These are phyloP conservation scores for Zaprionus lachaisei DNA, from an alignment of 1,140 invertebrate genomes.

Conservation along the genomic window DNA sequence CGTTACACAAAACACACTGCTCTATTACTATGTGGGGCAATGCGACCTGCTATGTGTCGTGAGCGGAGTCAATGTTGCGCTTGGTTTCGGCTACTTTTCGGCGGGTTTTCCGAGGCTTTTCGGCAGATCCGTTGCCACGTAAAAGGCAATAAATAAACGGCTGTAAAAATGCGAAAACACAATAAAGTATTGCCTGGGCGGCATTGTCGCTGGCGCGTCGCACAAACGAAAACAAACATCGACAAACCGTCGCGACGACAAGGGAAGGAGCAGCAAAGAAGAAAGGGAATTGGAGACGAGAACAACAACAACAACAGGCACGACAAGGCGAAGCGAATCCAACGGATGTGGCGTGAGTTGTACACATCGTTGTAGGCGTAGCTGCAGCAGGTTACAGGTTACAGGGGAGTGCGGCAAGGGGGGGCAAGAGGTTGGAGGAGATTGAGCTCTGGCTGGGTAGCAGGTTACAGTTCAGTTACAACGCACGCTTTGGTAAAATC, in stretches of 20 bases:
- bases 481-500: slow-evolving; percentile 58
- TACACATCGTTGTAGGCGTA: slow-evolving; percentile 69
- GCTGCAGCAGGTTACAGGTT: slow-evolving; percentile 27
- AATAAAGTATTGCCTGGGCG: slow-evolving; percentile 72
- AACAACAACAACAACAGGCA: slow-evolving; percentile 44
- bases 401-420: neutral
- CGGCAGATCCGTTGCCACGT: slow-evolving; percentile 57
- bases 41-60: slow-evolving; percentile 40
- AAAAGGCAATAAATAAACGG: slow-evolving; percentile 80
- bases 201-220: slow-evolving; percentile 37
- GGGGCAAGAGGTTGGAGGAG: neutral
- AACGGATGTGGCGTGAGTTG: slow-evolving; percentile 74
- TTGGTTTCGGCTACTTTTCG: slow-evolving; percentile 28
- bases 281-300: neutral
- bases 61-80: slow-evolving; percentile 55
- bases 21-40: slow-evolving; percentile 13
- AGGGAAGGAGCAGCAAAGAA: neutral
- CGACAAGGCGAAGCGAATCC: slow-evolving; percentile 21
- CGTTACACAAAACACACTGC: slow-evolving; percentile 35
- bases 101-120: slow-evolving; percentile 49
- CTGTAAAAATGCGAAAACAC: slow-evolving; percentile 77
- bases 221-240: slow-evolving; percentile 61
- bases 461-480: slow-evolving; percentile 34
- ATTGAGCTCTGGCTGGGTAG: slow-evolving; percentile 8
- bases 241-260: slow-evolving; percentile 40